Base-by-base conservation (phyloP, 2,797 vertebrate species). In the Esox lucius region DNA sequence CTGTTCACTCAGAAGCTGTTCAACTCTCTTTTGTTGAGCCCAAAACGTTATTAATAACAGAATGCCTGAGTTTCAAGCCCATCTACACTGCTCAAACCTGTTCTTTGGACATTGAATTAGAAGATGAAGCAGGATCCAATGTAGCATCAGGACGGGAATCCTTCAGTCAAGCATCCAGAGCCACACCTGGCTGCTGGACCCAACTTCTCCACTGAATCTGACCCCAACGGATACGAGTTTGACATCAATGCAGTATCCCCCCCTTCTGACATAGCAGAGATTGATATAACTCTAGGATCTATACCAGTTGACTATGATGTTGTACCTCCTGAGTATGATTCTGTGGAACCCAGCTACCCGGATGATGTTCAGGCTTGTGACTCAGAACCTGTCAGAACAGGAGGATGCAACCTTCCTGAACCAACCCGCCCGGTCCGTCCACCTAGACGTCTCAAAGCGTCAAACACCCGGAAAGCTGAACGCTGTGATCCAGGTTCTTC, bases 191-290 rank as follows among this genome's bases (percentile, higher is more conserved):
- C 31, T 16, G 11, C 70, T 12, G 28, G 51, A 33, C 53, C 70
- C 6, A 72, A 72, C 22, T 89, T 79, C 64, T 93, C 91, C 31
- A 71, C 84, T 0, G 91, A 93, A 67, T 93, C 91, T 0, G 91
- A 93, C 65, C 91, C 90, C 0, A 91, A 88, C 24, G 91, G 88
- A 0, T 93, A 93, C 42, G 91, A 93, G 68, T 78, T 92, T 26
- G 90, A 91, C 78, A 80, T 91, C 0, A 78, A 81, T 0, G 70
- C 81, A 0, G 39, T 88, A 42, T 90, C 87, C 4, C 89, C 85
- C 0, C 88, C 88, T 7, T 91, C 89, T 6, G 87, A 90, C 75
- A 78, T 89, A 12, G 87, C 91, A 68, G 90, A 91, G 77, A 76
- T 78, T 16, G 56, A 61, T 17, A 31, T 33, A 62, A 85, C 86